Evolutionary conservation across 2,888 invertebrate species (phyloP), one percentile per base, ranked within the genome.

Genomic region (Drosophila rubida): DNA sequence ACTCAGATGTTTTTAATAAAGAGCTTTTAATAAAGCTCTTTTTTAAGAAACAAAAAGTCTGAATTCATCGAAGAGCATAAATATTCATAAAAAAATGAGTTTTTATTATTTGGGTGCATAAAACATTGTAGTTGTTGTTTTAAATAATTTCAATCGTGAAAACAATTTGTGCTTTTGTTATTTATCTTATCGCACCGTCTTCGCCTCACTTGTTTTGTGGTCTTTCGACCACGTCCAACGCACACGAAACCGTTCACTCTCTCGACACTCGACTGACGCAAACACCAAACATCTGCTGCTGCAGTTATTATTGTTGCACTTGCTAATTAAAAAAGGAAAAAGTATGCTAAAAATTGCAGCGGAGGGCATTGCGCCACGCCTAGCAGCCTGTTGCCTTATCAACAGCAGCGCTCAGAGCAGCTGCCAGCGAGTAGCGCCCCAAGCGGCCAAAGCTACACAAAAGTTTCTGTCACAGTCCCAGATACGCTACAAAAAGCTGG

Each of bases 391-490:
- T 65, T 84, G 80, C 59, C 63, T 75, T 37, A 71, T 82, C 44
- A 78, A 58, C 16, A 66, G 61, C 27, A 78, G 79, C 41, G 85
- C 83, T 13, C 88, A 88, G 19, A 89, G 74, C 68, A 78, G 79
- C 44, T 88, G 85, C 60, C 80, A 89, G 19, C 76, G 78, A 27
- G 32, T 83, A 39, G 79, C 83, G 5, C 89, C 90, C 0, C 67
- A 79, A 9, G 80, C 81, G 2, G 78, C 82, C 9, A 66, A 76
- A 23, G 83, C 75, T 37, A 83, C 82, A 25, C 90, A 87, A 44
- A 90, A 90, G 55, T 83, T 58, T 51, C 73, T 91, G 41, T 89
- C 91, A 37, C 91, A 90, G 53, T 85, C 89, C 11, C 89, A 90
- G 48, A 59, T 55, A 39, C 75, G 63, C 39, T 66, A 66, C 11